These are phyloP conservation scores for Pollenia angustigena DNA, from an alignment of 2,888 invertebrate genomes.

Conservation along the genomic window DNA sequence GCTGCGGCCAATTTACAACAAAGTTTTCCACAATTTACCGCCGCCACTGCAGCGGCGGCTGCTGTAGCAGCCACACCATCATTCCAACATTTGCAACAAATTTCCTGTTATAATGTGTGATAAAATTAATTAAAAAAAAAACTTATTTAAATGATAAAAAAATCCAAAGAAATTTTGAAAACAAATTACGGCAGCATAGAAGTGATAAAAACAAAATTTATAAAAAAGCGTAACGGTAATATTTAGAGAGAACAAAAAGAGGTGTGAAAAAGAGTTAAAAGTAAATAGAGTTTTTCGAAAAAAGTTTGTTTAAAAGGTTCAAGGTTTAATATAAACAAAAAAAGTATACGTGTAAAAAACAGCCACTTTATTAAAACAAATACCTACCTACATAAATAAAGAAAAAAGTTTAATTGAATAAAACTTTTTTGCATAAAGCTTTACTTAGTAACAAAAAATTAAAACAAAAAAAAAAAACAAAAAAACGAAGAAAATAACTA, in stretches of 20 bases:
- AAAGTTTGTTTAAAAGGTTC: slow-evolving; percentile 23
- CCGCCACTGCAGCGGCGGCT: slow-evolving; percentile 79
- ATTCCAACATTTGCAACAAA: slow-evolving; percentile 85
- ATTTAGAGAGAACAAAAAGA: background rate
- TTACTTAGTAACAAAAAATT: slow-evolving; percentile 54
- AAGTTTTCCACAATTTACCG: slow-evolving; percentile 85
- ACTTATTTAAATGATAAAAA: slow-evolving; percentile 34
- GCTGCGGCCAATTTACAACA: slow-evolving; percentile 80
- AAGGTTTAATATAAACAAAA: slow-evolving; percentile 19
- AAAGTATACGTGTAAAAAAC: slow-evolving; percentile 32
- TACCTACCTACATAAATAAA: background rate
- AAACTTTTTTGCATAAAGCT: slow-evolving; percentile 48
- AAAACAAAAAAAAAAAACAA: slow-evolving; percentile 21
- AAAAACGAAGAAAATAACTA: slow-evolving; percentile 51
- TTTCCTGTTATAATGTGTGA: slow-evolving; percentile 87
- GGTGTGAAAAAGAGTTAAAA: background rate
- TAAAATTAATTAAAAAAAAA: slow-evolving; percentile 74
- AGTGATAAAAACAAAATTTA: slow-evolving; percentile 60
- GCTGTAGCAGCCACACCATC: slow-evolving; percentile 80
- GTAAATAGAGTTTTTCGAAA: slow-evolving; percentile 24
- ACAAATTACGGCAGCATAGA: slow-evolving; percentile 61
- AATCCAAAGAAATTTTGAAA: slow-evolving; percentile 67
- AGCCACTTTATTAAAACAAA: slow-evolving; percentile 15
- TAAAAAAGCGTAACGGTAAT: slow-evolving; percentile 12
- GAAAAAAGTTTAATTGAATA: background rate